Evolutionary conservation across 1,140 invertebrate species (phyloP).

Genomic region (Philotrypesis tridentata): DNA sequence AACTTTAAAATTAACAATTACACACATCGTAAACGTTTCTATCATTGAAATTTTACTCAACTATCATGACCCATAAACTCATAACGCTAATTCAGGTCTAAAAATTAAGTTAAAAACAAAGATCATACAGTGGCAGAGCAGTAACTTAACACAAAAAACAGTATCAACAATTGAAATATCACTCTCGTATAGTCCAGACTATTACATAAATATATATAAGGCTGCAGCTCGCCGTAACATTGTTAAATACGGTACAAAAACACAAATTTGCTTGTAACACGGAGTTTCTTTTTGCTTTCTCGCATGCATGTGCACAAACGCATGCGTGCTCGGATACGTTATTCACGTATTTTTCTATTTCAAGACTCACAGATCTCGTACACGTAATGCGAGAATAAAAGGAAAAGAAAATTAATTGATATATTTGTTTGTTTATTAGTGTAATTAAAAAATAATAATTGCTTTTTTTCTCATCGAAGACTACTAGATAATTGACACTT

Average conservation of each 20-base stretch:
- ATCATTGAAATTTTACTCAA: too few relatives aligned
- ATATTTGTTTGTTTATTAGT: background rate
- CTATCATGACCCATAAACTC: too few relatives aligned
- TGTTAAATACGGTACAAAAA: background rate
- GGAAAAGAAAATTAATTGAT: too few relatives aligned
- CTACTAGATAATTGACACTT: too few relatives aligned
- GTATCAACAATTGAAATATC: background rate
- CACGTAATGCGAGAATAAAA: too few relatives aligned
- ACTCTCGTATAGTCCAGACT: background rate
- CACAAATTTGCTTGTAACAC: background rate
- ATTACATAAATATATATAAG: background rate
- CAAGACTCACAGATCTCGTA: background rate
- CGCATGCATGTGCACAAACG: background rate
- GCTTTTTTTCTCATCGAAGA: too few relatives aligned
- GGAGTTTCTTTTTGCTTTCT: conserved; percentile 11
- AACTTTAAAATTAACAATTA: too few relatives aligned
- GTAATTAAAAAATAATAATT: background rate
- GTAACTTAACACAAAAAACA: too few relatives aligned
- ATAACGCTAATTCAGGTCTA: too few relatives aligned
- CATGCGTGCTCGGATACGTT: conserved; percentile 8
- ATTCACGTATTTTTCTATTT: conserved; percentile 2
- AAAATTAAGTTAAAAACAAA: background rate
- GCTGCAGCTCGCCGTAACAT: background rate
- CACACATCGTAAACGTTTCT: too few relatives aligned
- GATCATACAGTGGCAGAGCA: background rate